Conservation (phyloP, 2,888 invertebrate species). For the Ectemnius continuus region DNA sequence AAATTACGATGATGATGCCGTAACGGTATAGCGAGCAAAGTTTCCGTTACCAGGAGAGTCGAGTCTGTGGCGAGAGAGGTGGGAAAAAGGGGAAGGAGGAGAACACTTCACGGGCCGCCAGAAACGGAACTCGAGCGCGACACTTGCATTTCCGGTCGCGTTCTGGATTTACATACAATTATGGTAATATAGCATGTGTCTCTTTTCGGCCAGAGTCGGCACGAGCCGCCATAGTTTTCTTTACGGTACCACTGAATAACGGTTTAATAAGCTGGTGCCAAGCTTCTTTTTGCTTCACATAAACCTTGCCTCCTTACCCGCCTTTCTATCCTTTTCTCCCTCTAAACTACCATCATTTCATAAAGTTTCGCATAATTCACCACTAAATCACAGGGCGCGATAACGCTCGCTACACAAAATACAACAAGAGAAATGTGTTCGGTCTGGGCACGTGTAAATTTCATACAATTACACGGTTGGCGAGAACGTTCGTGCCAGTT, state of each 20-base stretch:
- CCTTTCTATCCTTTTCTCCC: too few species aligned
- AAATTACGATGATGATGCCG: too few species aligned
- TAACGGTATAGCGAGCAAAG: too few species aligned
- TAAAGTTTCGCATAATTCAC: constrained; percentile 32
- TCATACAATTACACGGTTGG: too few species aligned
- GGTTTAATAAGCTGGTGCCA: constrained; percentile 44
- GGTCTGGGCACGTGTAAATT: too few species aligned
- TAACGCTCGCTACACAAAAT: too few species aligned
- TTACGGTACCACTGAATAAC: constrained; percentile 35
- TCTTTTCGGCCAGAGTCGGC: not conserved
- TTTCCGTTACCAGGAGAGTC: too few species aligned
- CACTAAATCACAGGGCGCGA: constrained; percentile 15
- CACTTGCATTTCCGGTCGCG: constrained; percentile 17
- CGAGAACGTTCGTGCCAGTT: too few species aligned
- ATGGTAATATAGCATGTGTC: constrained; percentile 14
- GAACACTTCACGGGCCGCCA: not conserved
- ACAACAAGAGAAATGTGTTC: too few species aligned
- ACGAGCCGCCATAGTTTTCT: constrained; percentile 25
- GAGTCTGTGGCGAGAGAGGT: too few species aligned
- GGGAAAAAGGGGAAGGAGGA: not conserved
- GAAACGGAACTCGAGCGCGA: constrained; percentile 7
- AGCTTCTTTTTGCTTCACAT: constrained; percentile 38
- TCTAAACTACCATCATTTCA: constrained; percentile 13
- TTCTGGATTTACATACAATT: constrained; percentile 35
- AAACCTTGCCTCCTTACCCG: constrained; percentile 30